These are phyloP conservation scores for Ephydatia muelleri DNA, from an alignment of 37 sponge, comb jelly and placozoan species.

Conservation along the genomic window DNA sequence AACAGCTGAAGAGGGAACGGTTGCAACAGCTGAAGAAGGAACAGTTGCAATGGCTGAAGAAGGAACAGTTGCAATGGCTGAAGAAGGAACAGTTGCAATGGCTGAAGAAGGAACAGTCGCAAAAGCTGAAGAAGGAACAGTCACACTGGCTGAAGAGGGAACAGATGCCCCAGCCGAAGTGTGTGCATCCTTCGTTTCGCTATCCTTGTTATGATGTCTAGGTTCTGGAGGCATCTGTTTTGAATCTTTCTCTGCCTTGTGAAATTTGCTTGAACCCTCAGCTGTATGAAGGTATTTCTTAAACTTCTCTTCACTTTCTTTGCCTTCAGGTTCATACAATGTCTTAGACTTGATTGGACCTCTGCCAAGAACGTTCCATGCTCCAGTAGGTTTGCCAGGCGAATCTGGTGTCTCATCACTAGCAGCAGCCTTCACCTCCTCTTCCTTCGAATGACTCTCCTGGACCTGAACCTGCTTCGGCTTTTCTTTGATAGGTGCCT, in stretches of 20 bases:
- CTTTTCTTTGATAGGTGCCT: conserved; percentile 5
- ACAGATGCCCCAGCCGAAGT: not conserved
- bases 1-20: not conserved
- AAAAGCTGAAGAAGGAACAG: no score
- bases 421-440: not conserved
- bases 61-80: no score
- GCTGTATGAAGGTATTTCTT: conserved; percentile 45
- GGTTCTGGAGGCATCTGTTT: not conserved
- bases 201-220: not conserved
- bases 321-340: conserved; percentile 81
- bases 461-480: not conserved
- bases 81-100: no score
- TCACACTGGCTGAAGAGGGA: no score
- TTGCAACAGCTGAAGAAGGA: not conserved
- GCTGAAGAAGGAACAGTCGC: no score
- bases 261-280: not conserved
- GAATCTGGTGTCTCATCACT: conserved; percentile 1
- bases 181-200: not conserved
- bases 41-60: no score
- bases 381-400: not conserved
- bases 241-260: not conserved
- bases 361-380: conserved; percentile 46
- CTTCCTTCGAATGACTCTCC: not conserved
- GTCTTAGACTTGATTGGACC: conserved; percentile 53
- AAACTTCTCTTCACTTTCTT: conserved; percentile 67